phyloP scores from a whole-genome alignment of 2,888 invertebrate species.

The Aphrophora alni region DNA sequence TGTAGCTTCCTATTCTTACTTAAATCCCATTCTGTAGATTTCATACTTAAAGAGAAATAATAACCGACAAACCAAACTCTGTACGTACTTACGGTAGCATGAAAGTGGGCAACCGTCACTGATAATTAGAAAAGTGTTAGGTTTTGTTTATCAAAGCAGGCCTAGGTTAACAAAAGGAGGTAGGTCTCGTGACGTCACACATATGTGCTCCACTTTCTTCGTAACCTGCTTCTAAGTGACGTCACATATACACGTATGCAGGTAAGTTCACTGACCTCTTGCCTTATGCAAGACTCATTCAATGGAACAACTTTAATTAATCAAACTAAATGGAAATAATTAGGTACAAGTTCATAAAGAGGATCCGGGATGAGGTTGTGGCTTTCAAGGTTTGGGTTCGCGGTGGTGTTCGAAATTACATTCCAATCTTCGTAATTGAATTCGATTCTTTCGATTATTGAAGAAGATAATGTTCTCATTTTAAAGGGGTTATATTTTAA shows the following conservation, averaged over 20 bases:
- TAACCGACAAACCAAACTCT: no score
- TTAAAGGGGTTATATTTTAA: neutral
- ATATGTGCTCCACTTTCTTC: slow-evolving; percentile 2
- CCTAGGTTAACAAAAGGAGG: neutral
- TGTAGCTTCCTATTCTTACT: no score
- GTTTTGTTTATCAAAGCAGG: neutral
- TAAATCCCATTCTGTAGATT: no score
- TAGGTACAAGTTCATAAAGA: neutral
- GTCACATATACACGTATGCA: neutral
- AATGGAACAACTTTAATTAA: neutral
- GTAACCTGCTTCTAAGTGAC: neutral
- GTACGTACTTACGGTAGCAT: neutral
- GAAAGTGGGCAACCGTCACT: neutral
- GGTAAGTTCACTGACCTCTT: neutral
- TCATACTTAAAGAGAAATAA: no score
- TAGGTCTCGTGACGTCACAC: neutral
- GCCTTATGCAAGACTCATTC: neutral
- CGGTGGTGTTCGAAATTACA: neutral
- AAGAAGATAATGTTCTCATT: neutral
- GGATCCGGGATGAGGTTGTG: neutral
- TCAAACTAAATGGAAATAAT: neutral
- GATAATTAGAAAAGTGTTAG: neutral
- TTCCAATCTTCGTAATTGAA: neutral
- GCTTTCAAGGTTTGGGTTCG: neutral
- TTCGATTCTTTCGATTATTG: neutral